Evolutionary conservation across 2,113 vertebrate genomes (phyloP), one percentile per base, ranked within the genome.

Genomic region (Beaufortia kweichowensis): DNA sequence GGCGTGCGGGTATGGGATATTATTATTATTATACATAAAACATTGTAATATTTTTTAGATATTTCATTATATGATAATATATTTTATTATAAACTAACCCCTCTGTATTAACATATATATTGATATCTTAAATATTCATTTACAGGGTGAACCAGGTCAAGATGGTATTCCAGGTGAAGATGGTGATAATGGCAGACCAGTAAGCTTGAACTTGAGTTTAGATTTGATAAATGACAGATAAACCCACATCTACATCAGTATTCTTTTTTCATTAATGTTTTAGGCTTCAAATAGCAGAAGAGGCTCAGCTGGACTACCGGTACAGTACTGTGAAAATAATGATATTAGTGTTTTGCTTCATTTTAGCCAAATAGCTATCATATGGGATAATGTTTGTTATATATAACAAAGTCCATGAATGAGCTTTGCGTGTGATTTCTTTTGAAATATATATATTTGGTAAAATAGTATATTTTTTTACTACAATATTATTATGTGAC

Each of bases 1-100:
- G 94, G 94, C 6, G 0, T 7, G 21, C 90, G 88, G 90, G 95
- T 96, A 78, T 81, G 84, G 75, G 31, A 35, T 4, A 21, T 55
- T 70, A 56, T 56, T 56, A 23, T n/a, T n/a, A n/a, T n/a, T 50
- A 21, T 7, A n/a, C n/a, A 50, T 5, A 5, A 46, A 14, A 46
- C 43, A 46, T 46, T 17, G n/a, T n/a, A n/a, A n/a, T n/a, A n/a
- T n/a, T n/a, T n/a, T n/a, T n/a, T n/a, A n/a, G n/a, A n/a, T n/a
- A n/a, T n/a, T n/a, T n/a, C n/a, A n/a, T n/a, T n/a, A n/a, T n/a
- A n/a, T n/a, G n/a, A n/a, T n/a, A n/a, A n/a, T n/a, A 14, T 8
- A 17, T 46, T 65, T 26, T 0, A 28, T 0, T 46, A 53, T 9
- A 29, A 68, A 48, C 46, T 14, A 17, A 68, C 24, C 1, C 41